These are phyloP conservation scores for Lepidotrigona ventralis DNA, from an alignment of 1,140 invertebrate species.

Conservation along the genomic window DNA sequence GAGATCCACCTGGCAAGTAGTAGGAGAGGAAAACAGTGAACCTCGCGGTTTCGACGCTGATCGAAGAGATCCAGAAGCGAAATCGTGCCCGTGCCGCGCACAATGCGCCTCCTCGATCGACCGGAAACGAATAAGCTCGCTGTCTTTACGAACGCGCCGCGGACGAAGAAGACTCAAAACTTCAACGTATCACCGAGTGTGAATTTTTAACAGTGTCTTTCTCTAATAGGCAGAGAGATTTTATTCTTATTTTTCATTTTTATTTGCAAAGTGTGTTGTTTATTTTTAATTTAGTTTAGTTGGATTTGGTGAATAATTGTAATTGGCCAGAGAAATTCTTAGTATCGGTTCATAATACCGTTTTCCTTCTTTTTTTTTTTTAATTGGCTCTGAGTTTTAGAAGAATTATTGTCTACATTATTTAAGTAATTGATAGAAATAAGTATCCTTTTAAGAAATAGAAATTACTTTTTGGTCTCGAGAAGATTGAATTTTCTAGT, in stretches of 20 bases:
- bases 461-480: too few relatives aligned
- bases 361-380: not conserved
- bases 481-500: too few relatives aligned
- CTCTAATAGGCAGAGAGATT: not conserved
- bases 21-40: constrained; percentile 43
- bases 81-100: constrained; percentile 37
- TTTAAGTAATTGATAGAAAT: not conserved
- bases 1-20: constrained; percentile 20
- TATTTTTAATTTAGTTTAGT: not conserved
- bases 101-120: constrained; percentile 27
- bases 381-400: too few relatives aligned
- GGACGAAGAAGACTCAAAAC: not conserved
- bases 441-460: too few relatives aligned
- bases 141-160: not conserved
- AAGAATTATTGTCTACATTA: not conserved
- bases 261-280: not conserved
- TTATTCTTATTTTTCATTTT: not conserved
- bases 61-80: constrained; percentile 40
- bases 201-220: not conserved
- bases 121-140: constrained; percentile 24
- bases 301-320: too few relatives aligned
- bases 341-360: not conserved
- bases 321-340: not conserved
- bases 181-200: not conserved
- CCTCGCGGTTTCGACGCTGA: constrained; percentile 7